Evolutionary conservation across 2,797 vertebrate genomes (phyloP).

Genomic region (Cephalopachus bancanus): DNA sequence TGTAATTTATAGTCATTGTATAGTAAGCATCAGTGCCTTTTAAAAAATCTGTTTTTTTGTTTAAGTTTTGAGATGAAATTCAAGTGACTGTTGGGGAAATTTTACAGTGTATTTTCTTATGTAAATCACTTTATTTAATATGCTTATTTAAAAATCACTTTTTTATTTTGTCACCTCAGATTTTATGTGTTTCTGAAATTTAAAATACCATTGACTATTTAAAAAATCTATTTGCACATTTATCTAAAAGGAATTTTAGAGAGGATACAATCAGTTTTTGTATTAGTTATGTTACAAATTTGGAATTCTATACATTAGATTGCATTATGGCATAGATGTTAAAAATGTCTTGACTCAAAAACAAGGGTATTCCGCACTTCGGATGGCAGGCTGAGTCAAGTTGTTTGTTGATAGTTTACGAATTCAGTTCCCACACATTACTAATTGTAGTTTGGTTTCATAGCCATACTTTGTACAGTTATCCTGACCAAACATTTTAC

Average conservation of each 20-base stretch:
- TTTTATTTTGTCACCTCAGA: constrained; percentile 26
- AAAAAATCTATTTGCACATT: background rate
- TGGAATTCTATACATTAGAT: background rate
- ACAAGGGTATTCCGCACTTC: background rate
- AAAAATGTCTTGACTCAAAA: constrained; percentile 24
- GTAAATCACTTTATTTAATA: background rate
- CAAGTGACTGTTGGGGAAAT: background rate
- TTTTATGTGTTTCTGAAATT: constrained; percentile 10
- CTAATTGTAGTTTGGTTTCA: background rate
- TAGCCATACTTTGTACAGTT: background rate
- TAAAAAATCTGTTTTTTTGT: constrained; percentile 20
- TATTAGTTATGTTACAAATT: background rate
- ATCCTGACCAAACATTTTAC: background rate
- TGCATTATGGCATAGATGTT: background rate
- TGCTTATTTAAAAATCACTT: background rate
- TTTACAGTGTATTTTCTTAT: constrained; percentile 17
- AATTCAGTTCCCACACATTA: background rate
- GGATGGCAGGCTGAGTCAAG: background rate
- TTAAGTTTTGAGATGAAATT: constrained; percentile 48
- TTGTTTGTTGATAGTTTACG: background rate
- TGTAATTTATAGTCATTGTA: background rate
- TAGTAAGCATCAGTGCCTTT: constrained; percentile 22
- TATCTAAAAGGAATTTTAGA: constrained; percentile 40
- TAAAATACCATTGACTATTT: background rate
- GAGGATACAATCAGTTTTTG: constrained; percentile 29